phyloP scores from a whole-genome alignment of 2,113 vertebrate species.

The Cariama cristata region DNA sequence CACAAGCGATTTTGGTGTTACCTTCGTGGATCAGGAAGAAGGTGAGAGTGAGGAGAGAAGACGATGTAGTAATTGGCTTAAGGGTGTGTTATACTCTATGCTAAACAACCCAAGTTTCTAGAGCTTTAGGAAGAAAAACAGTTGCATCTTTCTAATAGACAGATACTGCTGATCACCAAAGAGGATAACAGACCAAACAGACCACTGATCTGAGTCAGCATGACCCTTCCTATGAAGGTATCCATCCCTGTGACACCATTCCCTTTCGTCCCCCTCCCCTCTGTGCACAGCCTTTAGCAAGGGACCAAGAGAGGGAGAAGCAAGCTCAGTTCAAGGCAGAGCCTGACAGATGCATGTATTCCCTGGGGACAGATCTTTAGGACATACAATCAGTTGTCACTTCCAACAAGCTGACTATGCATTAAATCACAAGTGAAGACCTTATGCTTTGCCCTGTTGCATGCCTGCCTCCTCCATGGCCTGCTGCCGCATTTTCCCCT shows the following conservation, averaged over 20 bases:
- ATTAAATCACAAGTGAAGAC: rapidly evolving
- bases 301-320: not conserved
- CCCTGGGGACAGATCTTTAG: not conserved
- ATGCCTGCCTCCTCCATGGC: not conserved
- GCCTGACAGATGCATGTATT: not conserved
- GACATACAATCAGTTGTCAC: not conserved
- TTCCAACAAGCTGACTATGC: not conserved
- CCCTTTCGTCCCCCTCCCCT: not conserved
- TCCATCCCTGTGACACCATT: not conserved
- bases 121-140: not conserved
- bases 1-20: not conserved
- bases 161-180: not conserved
- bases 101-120: rapidly evolving
- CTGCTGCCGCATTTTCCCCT: not conserved
- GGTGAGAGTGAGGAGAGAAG: not conserved
- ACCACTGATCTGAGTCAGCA: not conserved
- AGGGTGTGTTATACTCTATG: not conserved
- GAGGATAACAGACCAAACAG: not conserved
- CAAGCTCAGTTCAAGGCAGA: not conserved
- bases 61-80: rapidly evolving
- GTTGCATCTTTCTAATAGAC: not conserved
- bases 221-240: rapidly evolving
- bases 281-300: not conserved
- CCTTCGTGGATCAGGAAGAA: rapidly evolving
- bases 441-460: not conserved